Evolutionary conservation across 2,888 invertebrate species (phyloP).

Genomic region (Ennomos erosarius): DNA sequence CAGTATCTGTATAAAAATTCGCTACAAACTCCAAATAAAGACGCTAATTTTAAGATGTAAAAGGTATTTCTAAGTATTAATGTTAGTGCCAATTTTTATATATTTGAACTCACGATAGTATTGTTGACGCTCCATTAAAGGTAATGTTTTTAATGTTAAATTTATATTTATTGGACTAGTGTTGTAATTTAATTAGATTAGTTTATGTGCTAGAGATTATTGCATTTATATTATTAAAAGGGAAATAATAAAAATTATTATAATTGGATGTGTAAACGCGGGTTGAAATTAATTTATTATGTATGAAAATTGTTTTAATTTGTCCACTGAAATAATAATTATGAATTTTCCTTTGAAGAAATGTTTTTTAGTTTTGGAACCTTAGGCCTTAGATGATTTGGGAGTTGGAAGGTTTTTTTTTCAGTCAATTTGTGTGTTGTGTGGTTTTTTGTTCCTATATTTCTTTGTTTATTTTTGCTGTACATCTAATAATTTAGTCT

Average conservation of each 20-base stretch:
- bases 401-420: no score
- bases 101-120: conserved; percentile 12
- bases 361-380: neutral
- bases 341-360: no score
- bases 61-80: conserved; percentile 32
- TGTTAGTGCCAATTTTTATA: conserved; percentile 44
- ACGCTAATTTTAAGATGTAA: conserved; percentile 14
- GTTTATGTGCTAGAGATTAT: conserved; percentile 8
- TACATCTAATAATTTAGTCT: no score
- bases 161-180: conserved; percentile 26
- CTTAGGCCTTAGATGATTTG: no score
- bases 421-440: no score
- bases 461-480: no score
- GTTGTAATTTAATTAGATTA: conserved; percentile 13
- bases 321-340: no score
- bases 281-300: neutral
- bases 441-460: no score
- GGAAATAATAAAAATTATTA: conserved; percentile 2
- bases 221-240: conserved; percentile 20
- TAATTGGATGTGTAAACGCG: conserved; percentile 3
- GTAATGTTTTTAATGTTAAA: conserved; percentile 13
- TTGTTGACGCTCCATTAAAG: conserved; percentile 20
- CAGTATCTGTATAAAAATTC: no score
- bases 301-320: neutral
- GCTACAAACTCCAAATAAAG: neutral